Conservation (phyloP, 2,888 invertebrate species). For the Meteorus colon region DNA sequence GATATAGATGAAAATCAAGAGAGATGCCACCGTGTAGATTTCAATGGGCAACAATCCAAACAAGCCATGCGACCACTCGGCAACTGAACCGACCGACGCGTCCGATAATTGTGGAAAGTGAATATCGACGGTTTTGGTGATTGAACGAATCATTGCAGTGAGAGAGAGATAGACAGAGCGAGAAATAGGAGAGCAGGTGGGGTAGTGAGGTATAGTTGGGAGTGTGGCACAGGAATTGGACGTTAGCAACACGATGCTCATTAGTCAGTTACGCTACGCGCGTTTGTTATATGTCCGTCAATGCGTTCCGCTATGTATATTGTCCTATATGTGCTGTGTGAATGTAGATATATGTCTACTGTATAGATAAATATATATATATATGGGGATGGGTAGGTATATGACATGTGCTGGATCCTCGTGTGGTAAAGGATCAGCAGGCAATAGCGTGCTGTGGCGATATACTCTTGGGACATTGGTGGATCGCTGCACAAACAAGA, state of each 20-base stretch:
- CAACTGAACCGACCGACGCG: constrained; percentile 17
- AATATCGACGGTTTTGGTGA: constrained; percentile 31
- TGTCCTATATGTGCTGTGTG: not conserved
- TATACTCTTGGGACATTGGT: constrained; percentile 2
- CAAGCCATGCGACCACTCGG: constrained; percentile 27
- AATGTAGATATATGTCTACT: not conserved
- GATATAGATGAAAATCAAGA: not conserved
- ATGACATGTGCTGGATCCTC: not conserved
- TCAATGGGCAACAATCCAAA: constrained; percentile 32
- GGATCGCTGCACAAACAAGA: constrained; percentile 19
- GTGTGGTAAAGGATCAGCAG: constrained; percentile 21
- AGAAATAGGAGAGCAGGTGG: not conserved
- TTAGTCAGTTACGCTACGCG: constrained; percentile 35
- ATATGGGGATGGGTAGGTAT: not conserved
- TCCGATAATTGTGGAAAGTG: constrained; percentile 44
- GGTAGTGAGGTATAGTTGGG: not conserved
- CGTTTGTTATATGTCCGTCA: constrained; percentile 14
- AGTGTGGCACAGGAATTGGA: not conserved
- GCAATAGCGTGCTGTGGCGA: constrained; percentile 1
- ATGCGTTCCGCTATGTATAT: not conserved
- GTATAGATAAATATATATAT: not conserved
- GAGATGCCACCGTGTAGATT: constrained; percentile 18
- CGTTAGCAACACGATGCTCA: constrained; percentile 32
- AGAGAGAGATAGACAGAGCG: not conserved
- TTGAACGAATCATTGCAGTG: constrained; percentile 15